A percentile compares a stretch with the other conserved stretches of the same genome.
Conservation (phyloP, 2,888 invertebrate genomes). For the Phaonia tiefii region DNA sequence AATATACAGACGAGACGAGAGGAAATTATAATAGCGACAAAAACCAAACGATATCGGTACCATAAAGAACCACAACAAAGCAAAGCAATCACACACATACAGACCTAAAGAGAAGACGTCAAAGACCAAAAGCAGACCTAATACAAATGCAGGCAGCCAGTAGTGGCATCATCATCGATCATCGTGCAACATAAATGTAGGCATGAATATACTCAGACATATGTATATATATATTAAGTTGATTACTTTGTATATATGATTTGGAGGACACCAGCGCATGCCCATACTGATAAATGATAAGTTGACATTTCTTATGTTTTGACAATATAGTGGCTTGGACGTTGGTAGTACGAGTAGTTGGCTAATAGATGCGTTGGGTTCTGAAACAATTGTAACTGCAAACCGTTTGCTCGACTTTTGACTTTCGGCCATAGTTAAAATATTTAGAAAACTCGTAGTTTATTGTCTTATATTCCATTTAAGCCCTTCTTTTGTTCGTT, state of each 20-base stretch:
- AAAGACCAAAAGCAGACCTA: slow-evolving; percentile 2
- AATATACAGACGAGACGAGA: slow-evolving; percentile 1
- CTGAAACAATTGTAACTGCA: no score
- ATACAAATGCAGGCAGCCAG: slow-evolving; percentile 49
- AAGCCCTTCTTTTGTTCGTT: slow-evolving; percentile 9
- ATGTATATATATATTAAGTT: slow-evolving; percentile 32
- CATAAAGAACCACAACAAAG: slow-evolving; percentile 52
- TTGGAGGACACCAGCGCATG: slow-evolving; percentile 65
- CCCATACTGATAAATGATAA: slow-evolving; percentile 67
- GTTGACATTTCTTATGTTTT: slow-evolving; percentile 67
- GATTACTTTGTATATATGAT: slow-evolving; percentile 65
- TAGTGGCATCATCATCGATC: slow-evolving; percentile 66
- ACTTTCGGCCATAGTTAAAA: no score
- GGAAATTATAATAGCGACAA: not conserved
- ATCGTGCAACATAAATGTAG: slow-evolving; percentile 61
- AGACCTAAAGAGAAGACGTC: not conserved
- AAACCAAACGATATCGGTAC: slow-evolving; percentile 39
- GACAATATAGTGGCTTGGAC: slow-evolving; percentile 59
- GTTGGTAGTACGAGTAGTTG: not conserved
- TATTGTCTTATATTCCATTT: slow-evolving; percentile 30
- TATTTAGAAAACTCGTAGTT: slow-evolving; percentile 40
- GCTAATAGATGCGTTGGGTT: no score
- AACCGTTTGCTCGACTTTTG: slow-evolving; percentile 69
- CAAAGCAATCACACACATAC: not conserved
- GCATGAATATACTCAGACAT: not conserved